Evolutionary conservation across 2,888 invertebrate genomes (phyloP).

Genomic region (Eulithis prunata): DNA sequence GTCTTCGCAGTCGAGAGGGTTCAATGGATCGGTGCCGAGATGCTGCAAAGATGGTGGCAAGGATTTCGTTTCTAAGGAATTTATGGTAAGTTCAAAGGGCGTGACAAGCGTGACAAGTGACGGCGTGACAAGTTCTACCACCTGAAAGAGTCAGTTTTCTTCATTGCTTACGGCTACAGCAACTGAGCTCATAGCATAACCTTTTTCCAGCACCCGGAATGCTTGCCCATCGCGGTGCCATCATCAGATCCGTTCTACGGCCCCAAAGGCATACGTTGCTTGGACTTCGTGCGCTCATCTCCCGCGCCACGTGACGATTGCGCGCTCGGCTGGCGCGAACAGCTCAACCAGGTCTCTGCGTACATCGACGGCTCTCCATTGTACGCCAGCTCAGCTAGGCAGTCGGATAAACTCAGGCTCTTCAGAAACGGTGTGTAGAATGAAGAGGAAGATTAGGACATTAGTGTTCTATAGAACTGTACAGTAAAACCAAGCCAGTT

Average conservation of each 20-base stretch:
- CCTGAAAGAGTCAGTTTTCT: not conserved
- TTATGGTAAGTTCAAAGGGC: constrained; percentile 80
- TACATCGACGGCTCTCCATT: constrained; percentile 93
- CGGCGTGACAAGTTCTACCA: too few relatives aligned
- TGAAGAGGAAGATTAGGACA: too few relatives aligned
- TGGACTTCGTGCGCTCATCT: constrained; percentile 93
- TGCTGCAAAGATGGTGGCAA: constrained; percentile 88
- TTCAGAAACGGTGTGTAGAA: constrained; percentile 87
- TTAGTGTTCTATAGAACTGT: too few relatives aligned
- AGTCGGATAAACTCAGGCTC: constrained; percentile 89
- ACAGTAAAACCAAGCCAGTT: too few relatives aligned
- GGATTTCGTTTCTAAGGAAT: constrained; percentile 85
- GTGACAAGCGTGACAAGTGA: too few relatives aligned
- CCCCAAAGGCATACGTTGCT: constrained; percentile 88
- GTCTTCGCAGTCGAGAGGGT: constrained; percentile 89
- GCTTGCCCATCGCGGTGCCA: constrained; percentile 91
- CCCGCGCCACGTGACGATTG: constrained; percentile 92
- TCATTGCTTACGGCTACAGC: not conserved
- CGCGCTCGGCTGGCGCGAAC: constrained; percentile 92
- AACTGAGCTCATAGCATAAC: not conserved
- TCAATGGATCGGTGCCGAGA: constrained; percentile 91
- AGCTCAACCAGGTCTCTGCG: constrained; percentile 92
- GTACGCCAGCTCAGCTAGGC: constrained; percentile 90
- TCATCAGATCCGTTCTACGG: constrained; percentile 89
- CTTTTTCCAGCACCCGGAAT: constrained; percentile 90